phyloP scores from a whole-genome alignment of 2,113 vertebrate species.

The Tangachromis dhanisi region DNA sequence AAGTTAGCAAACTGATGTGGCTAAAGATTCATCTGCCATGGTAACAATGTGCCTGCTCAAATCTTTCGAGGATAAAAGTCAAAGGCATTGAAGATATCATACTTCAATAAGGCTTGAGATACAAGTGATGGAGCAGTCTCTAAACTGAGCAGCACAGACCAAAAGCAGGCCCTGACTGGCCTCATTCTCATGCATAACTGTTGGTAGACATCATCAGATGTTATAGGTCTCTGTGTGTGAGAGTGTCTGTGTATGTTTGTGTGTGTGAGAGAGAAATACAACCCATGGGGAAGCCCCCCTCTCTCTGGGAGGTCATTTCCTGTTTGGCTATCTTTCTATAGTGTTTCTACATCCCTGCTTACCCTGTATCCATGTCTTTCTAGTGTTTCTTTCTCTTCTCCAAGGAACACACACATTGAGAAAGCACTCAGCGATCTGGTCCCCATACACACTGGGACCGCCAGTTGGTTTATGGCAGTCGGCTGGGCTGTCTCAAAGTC shows the following conservation, averaged over 20 bases:
- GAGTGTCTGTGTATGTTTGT: constrained; percentile 3
- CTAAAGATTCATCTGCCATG: background rate
- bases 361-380: background rate
- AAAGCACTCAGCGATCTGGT: background rate
- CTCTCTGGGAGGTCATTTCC: constrained; percentile 55
- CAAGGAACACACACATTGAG: constrained; percentile 42
- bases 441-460: constrained; percentile 9
- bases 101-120: background rate
- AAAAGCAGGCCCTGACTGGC: background rate
- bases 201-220: constrained; percentile 18
- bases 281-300: constrained; percentile 46
- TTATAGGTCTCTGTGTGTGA: constrained; percentile 2
- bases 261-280: constrained; percentile 20
- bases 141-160: background rate
- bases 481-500: constrained; percentile 6
- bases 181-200: constrained; percentile 42
- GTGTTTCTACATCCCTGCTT: background rate
- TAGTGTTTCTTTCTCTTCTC: background rate
- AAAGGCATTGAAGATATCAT: background rate
- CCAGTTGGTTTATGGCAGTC: background rate
- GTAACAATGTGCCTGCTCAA: background rate
- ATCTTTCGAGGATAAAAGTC: background rate
- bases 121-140: constrained; percentile 23
- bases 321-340: constrained; percentile 25
- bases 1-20: background rate